Evolutionary conservation across 2,113 vertebrate genomes (phyloP).

Genomic region (Indicator indicator): DNA sequence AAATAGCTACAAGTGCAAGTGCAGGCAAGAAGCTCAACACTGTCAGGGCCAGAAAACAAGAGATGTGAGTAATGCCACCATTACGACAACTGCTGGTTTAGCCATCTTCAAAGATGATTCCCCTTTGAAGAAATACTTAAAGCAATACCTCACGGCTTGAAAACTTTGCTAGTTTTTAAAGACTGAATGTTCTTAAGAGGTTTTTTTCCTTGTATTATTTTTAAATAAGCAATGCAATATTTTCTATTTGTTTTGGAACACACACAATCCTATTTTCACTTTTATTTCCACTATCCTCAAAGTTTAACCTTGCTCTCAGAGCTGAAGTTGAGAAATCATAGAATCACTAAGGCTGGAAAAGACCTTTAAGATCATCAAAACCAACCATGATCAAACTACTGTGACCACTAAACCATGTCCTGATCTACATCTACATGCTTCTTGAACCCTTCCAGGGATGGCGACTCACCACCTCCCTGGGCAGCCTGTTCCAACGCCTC

Average conservation of each 20-base stretch:
- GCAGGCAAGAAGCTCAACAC: not conserved
- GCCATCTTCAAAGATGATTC: not conserved
- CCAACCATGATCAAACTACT: too few species aligned
- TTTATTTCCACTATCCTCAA: not conserved
- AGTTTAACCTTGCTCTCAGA: not conserved
- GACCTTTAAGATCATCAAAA: too few species aligned
- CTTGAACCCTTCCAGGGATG: too few species aligned
- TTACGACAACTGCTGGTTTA: not conserved
- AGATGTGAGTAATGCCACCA: not conserved
- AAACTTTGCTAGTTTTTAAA: not conserved
- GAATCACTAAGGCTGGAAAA: too few species aligned
- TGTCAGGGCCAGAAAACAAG: not conserved
- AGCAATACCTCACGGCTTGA: not conserved
- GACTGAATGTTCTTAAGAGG: not conserved
- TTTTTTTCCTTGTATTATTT: not conserved
- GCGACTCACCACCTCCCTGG: too few species aligned
- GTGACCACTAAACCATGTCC: too few species aligned
- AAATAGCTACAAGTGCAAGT: not conserved
- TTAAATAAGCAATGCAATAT: not conserved
- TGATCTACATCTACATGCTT: too few species aligned
- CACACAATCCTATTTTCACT: not conserved
- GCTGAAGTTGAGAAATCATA: not conserved
- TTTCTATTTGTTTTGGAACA: not conserved
- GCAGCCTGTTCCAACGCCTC: too few species aligned
- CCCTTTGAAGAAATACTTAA: not conserved